Conservation (phyloP, 2,888 invertebrate species). For the Liopterus haemorrhoidalis region DNA sequence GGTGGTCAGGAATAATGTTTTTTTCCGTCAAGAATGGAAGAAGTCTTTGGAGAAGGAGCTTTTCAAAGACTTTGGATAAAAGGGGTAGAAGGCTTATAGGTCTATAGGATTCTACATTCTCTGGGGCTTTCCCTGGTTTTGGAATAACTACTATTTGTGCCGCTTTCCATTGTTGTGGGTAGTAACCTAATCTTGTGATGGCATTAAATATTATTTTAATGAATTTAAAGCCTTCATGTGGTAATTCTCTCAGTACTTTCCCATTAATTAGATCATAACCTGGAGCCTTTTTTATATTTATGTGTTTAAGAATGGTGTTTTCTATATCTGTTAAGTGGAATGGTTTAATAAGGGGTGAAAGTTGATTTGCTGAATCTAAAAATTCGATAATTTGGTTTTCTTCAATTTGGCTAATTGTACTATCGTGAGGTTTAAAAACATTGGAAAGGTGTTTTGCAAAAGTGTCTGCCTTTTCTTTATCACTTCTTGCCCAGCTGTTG, state of each 20-base stretch:
- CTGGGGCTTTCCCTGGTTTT: conserved; percentile 8
- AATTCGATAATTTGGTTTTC: too few relatives aligned
- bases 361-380: too few relatives aligned
- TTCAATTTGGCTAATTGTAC: too few relatives aligned
- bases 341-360: too few relatives aligned
- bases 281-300: conserved; percentile 28
- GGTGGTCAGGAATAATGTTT: conserved; percentile 18
- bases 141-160: conserved; percentile 1
- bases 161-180: conserved; percentile 27
- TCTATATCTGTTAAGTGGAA: too few relatives aligned
- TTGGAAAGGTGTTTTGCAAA: conserved; percentile 7
- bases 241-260: conserved; percentile 28
- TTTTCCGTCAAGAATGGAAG: conserved; percentile 1
- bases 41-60: conserved; percentile 4
- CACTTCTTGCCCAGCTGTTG: neutral
- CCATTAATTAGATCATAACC: conserved; percentile 33
- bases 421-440: conserved; percentile 1
- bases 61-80: conserved; percentile 15
- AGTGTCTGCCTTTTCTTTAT: neutral
- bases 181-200: conserved; percentile 26
- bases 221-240: conserved; percentile 13
- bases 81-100: conserved; percentile 13
- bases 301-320: too few relatives aligned
- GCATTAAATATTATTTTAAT: conserved; percentile 24
- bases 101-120: neutral